Percentiles rank a stretch among this genome's conserved stretches.
phyloP scores from a whole-genome alignment of 2,797 vertebrate genomes.

The Chaetodon trifasciatus region DNA sequence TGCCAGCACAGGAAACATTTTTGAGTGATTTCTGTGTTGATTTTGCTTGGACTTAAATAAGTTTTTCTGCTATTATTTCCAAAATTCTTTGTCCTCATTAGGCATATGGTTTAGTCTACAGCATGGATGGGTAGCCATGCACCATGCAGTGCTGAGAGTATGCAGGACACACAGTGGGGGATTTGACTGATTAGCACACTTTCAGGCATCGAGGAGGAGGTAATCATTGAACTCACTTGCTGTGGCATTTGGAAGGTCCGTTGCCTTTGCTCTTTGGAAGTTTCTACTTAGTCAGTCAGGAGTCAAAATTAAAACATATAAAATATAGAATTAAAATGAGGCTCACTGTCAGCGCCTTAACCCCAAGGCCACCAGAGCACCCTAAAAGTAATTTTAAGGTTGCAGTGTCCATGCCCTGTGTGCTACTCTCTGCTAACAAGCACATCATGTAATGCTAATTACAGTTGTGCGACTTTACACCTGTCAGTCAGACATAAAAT shows the following conservation, averaged over 20 bases:
- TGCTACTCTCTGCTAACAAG: not conserved
- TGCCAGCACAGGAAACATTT: conserved; percentile 32
- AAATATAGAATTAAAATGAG: too few species aligned
- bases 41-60: conserved; percentile 23
- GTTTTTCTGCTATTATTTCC: conserved; percentile 3
- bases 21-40: conserved; percentile 20
- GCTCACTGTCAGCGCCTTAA: not conserved
- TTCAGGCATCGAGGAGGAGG: conserved; percentile 28
- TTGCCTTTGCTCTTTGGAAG: conserved; percentile 30
- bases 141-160: conserved; percentile 2
- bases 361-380: not conserved
- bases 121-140: conserved; percentile 15
- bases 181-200: conserved; percentile 57
- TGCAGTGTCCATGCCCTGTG: not conserved
- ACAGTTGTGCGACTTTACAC: not conserved
- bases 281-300: not conserved
- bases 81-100: conserved; percentile 22
- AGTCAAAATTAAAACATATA: not conserved
- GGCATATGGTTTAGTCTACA: not conserved
- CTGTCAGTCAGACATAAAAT: not conserved
- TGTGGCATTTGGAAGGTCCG: conserved; percentile 15
- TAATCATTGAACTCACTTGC: conserved; percentile 49
- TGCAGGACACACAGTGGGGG: conserved; percentile 2
- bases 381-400: not conserved
- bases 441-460: not conserved